Conservation (phyloP, 1,140 invertebrate species). For the Meloidogyne floridensis region DNA sequence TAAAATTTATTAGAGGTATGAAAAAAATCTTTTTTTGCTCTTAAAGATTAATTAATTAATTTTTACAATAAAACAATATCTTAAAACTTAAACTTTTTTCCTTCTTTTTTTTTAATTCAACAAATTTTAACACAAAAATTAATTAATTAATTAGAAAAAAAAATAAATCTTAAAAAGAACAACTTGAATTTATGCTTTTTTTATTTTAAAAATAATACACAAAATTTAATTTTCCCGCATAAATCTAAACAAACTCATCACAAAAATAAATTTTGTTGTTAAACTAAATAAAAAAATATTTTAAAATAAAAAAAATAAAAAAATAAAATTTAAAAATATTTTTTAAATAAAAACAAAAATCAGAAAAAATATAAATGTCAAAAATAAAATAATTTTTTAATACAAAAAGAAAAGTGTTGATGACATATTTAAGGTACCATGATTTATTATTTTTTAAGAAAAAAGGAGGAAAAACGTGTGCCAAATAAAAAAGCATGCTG, state of each 20-base stretch:
- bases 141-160: conserved; percentile 23
- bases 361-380: too few species aligned
- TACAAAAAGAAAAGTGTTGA: neutral
- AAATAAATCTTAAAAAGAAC: neutral
- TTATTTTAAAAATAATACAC: neutral
- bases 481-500: neutral
- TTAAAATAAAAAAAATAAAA: too few species aligned
- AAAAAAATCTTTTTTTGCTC: too few species aligned
- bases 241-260: too few species aligned
- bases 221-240: neutral
- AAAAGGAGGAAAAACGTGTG: neutral
- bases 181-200: neutral
- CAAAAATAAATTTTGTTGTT: too few species aligned
- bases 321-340: too few species aligned
- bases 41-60: too few species aligned
- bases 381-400: too few species aligned
- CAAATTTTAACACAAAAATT: neutral
- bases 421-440: neutral
- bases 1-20: neutral
- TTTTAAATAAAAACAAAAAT: too few species aligned
- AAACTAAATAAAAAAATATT: too few species aligned
- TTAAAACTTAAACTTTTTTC: neutral
- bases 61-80: neutral
- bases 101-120: neutral
- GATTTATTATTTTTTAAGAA: neutral